Evolutionary conservation across 2,888 invertebrate genomes (phyloP).

Genomic region (Lasius fuliginosus): DNA sequence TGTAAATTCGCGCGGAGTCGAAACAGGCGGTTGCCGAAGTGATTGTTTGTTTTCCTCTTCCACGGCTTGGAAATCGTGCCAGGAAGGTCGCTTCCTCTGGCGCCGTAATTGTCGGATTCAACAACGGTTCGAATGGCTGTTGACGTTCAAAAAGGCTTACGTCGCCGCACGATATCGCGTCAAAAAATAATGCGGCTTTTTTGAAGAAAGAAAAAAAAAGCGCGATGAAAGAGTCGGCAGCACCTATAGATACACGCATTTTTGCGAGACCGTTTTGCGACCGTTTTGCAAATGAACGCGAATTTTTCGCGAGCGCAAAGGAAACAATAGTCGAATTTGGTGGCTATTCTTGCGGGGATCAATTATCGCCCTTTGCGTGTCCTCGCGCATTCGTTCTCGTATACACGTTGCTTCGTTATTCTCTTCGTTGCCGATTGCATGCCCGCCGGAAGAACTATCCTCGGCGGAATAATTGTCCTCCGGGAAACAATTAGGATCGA

Average conservation of each 20-base stretch:
- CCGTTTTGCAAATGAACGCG: conserved; percentile 1
- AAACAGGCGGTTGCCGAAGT: conserved; percentile 28
- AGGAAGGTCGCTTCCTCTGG: neutral
- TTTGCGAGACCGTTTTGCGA: neutral
- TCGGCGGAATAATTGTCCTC: conserved; percentile 46
- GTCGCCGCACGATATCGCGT: neutral
- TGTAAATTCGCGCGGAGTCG: conserved; percentile 65
- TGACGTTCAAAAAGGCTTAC: neutral
- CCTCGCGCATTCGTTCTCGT: conserved; percentile 14
- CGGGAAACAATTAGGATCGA: conserved; percentile 56
- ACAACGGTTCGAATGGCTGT: neutral
- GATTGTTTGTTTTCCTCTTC: conserved; percentile 59
- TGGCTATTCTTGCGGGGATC: neutral
- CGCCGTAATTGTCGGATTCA: conserved; percentile 23
- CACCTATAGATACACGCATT: neutral
- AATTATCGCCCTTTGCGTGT: conserved; percentile 30
- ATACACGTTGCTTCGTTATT: neutral
- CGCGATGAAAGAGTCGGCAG: neutral
- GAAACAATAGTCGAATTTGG: conserved; percentile 22
- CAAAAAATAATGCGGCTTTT: neutral
- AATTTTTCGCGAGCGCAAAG: neutral
- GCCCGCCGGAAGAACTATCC: conserved; percentile 35
- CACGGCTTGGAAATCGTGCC: conserved; percentile 30
- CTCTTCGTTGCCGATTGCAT: conserved; percentile 12
- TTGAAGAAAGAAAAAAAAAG: neutral